Evolutionary conservation across 2,113 vertebrate species (phyloP), one percentile per base, ranked within the genome.

Genomic region (Xenotilapia longispinis): DNA sequence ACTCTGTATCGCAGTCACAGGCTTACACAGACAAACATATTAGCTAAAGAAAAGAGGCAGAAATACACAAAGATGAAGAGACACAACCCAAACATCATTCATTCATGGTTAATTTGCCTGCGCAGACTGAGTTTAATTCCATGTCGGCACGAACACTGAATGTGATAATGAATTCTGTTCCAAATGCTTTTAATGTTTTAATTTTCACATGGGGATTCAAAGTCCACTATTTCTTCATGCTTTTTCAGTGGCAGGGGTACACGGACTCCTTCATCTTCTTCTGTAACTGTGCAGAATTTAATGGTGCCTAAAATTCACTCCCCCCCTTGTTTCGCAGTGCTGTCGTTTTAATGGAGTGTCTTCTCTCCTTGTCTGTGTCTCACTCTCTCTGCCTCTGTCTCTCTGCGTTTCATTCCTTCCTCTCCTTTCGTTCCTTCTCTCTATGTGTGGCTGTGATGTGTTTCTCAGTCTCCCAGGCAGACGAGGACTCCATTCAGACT

Each of bases 401-500:
- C 60, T 70, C 28, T 54, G 40, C 40, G 17, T 31, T 63, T 60
- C 84, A 5, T 53, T 55, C 31, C n/a, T 23, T 17, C 11, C 31
- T 57, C 28, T 14, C 36, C 73, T 57, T 4, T 47, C 31, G 7
- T 8, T 51, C 23, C 31, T 13, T 63, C 36, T 78, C 57, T 12
- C 51, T 51, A 10, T 70, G 47, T 91, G 28, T 79, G 14, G 54
- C 6, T 86, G 68, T 53, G 47, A 17, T 83, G 78, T 68, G 81
- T 81, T 80, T 81, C 82, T 91, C 96, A 99, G 98, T 97, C n/a
- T 97, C 97, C 49, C 97, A 97, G 87, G 95, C 96, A 70, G 97
- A 97, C 88, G 98, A 99, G 87, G 98, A 98, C 95, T 97, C 96
- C 90, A 96, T 96, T 19, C 97, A 97, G 94, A 97, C 97, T 93